phyloP scores from a whole-genome alignment of 2,888 invertebrate genomes.

The Pecten maximus region DNA sequence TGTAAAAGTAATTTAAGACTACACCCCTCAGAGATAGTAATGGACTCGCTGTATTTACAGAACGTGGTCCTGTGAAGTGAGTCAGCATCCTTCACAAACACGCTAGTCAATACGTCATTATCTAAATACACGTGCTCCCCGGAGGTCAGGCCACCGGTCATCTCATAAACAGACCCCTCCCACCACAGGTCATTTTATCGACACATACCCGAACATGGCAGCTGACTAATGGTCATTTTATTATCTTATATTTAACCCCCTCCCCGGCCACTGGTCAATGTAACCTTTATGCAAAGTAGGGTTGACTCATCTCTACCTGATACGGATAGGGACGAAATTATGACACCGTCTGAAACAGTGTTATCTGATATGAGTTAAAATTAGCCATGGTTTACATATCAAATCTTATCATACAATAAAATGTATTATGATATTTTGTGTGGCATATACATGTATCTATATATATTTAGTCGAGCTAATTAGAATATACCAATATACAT shows the following conservation, averaged over 20 bases:
- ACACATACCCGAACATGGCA: neutral
- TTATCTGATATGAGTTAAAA: too few relatives aligned
- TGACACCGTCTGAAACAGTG: too few relatives aligned
- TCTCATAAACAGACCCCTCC: neutral
- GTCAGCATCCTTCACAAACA: slow-evolving; percentile 6
- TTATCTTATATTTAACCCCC: neutral
- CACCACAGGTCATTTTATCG: neutral
- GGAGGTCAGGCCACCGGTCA: neutral
- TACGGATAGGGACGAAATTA: too few relatives aligned
- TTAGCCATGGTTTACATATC: too few relatives aligned
- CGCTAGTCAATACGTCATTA: neutral
- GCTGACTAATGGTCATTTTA: neutral
- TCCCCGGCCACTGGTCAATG: neutral
- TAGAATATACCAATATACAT: too few relatives aligned
- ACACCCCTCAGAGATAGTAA: neutral
- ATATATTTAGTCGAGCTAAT: too few relatives aligned
- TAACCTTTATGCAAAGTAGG: too few relatives aligned
- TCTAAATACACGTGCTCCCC: neutral
- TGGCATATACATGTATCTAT: too few relatives aligned
- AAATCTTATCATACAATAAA: too few relatives aligned
- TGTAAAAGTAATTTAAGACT: neutral
- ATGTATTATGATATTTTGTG: too few relatives aligned
- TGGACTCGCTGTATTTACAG: neutral
- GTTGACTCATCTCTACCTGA: too few relatives aligned
- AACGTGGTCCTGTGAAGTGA: neutral